phyloP scores from a whole-genome alignment of 2,797 vertebrate genomes.

The Linurgus olivaceus region DNA sequence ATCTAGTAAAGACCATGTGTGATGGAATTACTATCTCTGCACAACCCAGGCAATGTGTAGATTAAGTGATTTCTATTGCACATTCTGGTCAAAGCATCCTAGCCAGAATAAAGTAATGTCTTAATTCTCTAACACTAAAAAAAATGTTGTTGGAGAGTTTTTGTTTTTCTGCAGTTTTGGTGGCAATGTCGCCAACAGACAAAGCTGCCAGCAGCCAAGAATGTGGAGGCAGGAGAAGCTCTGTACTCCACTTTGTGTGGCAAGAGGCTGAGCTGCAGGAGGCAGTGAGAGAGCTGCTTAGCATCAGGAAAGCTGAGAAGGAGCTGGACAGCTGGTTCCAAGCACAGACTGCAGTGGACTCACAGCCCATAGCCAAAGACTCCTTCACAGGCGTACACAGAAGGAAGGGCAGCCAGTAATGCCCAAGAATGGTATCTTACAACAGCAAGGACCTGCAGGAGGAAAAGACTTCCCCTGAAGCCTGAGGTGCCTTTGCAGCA shows the following conservation, averaged over 20 bases:
- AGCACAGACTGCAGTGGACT: background rate
- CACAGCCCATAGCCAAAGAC: accelerated
- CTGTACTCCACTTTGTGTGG: background rate
- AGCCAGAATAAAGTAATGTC: background rate
- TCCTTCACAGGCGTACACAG: background rate
- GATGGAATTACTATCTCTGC: background rate
- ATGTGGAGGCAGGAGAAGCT: background rate
- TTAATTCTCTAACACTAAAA: background rate
- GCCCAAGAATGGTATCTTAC: background rate
- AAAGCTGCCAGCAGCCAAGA: background rate
- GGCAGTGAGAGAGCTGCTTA: background rate
- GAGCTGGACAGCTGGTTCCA: background rate
- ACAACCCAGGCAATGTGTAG: background rate
- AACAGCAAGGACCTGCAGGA: background rate
- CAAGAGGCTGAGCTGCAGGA: background rate
- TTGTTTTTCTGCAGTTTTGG: background rate
- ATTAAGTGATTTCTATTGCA: background rate
- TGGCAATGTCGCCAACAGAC: background rate
- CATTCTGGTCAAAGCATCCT: background rate
- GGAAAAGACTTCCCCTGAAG: background rate
- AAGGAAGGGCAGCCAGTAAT: background rate
- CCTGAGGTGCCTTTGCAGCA: background rate
- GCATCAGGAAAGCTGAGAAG: background rate
- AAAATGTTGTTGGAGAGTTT: background rate
- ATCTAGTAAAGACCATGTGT: background rate